A percentile compares a stretch with the other conserved stretches of the same genome.
These are phyloP conservation scores for Octopus bimaculoides DNA, from an alignment of 1,140 invertebrate species.

Conservation along the genomic window DNA sequence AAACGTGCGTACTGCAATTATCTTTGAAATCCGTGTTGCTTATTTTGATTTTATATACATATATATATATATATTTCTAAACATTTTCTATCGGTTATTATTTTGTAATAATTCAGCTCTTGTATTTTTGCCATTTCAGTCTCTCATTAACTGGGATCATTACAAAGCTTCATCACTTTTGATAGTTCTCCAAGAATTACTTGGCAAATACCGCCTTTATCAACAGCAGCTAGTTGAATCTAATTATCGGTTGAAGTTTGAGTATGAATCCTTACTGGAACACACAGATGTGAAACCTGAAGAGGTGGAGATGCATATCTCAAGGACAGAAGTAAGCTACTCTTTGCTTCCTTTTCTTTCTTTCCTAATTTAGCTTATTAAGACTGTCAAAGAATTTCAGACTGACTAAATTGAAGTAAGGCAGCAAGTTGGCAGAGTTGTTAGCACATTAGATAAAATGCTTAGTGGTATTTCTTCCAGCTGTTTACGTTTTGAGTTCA, in stretches of 20 bases:
- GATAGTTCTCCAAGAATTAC: slow-evolving; percentile 41
- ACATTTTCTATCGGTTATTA: too few species aligned
- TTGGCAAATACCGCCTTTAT: slow-evolving; percentile 38
- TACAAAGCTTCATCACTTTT: slow-evolving; percentile 34
- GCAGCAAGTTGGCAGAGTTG: too few species aligned
- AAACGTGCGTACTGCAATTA: too few species aligned
- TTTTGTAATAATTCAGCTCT: neutral
- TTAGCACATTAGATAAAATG: too few species aligned
- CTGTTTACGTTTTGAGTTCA: too few species aligned
- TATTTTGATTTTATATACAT: too few species aligned
- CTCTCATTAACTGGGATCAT: slow-evolving; percentile 42
- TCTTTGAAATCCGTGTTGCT: too few species aligned
- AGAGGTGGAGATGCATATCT: slow-evolving; percentile 46
- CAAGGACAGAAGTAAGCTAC: slow-evolving; percentile 28
- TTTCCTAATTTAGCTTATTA: neutral
- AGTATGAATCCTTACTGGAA: slow-evolving; percentile 46
- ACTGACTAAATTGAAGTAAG: neutral
- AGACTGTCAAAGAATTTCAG: neutral
- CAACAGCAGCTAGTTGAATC: slow-evolving; percentile 39
- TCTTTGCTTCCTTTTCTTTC: neutral
- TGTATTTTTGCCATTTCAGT: slow-evolving; percentile 25
- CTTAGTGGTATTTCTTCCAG: too few species aligned
- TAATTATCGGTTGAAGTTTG: slow-evolving; percentile 45
- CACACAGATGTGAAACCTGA: slow-evolving; percentile 36
- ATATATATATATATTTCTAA: too few species aligned